Conservation (phyloP, 2,888 invertebrate species). For the Patella pellucida region DNA sequence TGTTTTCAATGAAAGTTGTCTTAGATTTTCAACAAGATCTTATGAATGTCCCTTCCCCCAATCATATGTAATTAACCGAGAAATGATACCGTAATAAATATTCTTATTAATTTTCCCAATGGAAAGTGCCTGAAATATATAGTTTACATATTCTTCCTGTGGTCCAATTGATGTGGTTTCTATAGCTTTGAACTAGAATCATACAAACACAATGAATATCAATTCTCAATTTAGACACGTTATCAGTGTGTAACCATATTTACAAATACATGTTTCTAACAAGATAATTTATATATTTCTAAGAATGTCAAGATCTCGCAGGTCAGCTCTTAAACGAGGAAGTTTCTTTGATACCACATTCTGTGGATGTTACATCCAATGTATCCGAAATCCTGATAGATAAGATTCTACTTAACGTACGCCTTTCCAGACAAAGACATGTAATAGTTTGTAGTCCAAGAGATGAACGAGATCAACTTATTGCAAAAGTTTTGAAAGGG, state of each 20-base stretch:
- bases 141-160: too few relatives aligned
- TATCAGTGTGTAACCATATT: background rate
- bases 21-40: background rate
- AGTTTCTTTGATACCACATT: slow-evolving; percentile 58
- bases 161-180: too few relatives aligned
- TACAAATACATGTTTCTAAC: background rate
- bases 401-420: slow-evolving; percentile 50
- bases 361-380: slow-evolving; percentile 38
- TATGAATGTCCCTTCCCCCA: background rate
- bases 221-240: too few relatives aligned
- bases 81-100: background rate
- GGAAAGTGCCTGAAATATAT: too few relatives aligned
- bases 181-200: too few relatives aligned
- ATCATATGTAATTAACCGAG: background rate
- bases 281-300: slow-evolving; percentile 11
- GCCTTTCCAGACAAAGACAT: slow-evolving; percentile 45
- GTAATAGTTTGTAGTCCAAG: slow-evolving; percentile 59
- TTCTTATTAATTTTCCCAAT: background rate
- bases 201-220: too few relatives aligned
- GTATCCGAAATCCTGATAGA: slow-evolving; percentile 36
- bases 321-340: slow-evolving; percentile 52
- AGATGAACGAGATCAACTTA: slow-evolving; percentile 52
- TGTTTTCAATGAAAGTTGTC: background rate
- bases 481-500: slow-evolving; percentile 45
- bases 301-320: slow-evolving; percentile 58